phyloP scores from a whole-genome alignment of 2,888 invertebrate species.

The Monopis laevigella region DNA sequence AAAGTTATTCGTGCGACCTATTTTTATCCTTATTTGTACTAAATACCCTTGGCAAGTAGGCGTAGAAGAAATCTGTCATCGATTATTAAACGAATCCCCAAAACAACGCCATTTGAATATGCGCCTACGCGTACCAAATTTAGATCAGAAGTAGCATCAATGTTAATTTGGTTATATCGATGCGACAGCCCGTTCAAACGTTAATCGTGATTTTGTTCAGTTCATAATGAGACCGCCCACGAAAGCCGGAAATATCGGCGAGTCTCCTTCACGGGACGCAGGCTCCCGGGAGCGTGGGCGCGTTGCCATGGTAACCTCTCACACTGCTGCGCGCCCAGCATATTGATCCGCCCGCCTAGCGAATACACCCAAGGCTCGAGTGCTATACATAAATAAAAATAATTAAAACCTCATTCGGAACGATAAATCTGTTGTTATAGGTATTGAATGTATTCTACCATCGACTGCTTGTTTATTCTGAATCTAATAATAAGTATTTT shows the following conservation, averaged over 20 bases:
- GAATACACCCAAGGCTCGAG: slow-evolving; percentile 6
- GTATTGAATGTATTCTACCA: too few relatives aligned
- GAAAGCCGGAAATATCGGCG: slow-evolving; percentile 37
- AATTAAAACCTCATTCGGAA: slow-evolving; percentile 3
- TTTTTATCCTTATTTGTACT: too few relatives aligned
- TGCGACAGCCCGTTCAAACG: slow-evolving; percentile 23
- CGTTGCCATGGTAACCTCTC: slow-evolving; percentile 46
- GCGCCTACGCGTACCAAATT: background rate
- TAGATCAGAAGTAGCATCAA: slow-evolving; percentile 1
- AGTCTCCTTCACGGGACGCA: slow-evolving; percentile 32
- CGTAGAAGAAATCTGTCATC: too few relatives aligned
- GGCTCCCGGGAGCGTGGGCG: slow-evolving; percentile 47
- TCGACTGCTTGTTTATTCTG: too few relatives aligned
- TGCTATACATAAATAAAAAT: slow-evolving; percentile 11
- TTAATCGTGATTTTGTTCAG: slow-evolving; percentile 28
- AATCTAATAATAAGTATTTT: too few relatives aligned
- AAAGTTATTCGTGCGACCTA: too few relatives aligned
- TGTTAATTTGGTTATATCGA: slow-evolving; percentile 14
- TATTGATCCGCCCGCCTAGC: slow-evolving; percentile 41
- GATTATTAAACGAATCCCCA: too few relatives aligned
- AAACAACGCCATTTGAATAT: too few relatives aligned
- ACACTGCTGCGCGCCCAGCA: slow-evolving; percentile 22
- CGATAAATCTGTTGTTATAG: too few relatives aligned
- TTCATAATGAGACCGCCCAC: slow-evolving; percentile 45
- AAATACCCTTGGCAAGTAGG: too few relatives aligned